A percentile compares a stretch with the other conserved stretches of the same genome.
phyloP scores from a whole-genome alignment of 23 tunicate genomes.

The Styela plicata region DNA sequence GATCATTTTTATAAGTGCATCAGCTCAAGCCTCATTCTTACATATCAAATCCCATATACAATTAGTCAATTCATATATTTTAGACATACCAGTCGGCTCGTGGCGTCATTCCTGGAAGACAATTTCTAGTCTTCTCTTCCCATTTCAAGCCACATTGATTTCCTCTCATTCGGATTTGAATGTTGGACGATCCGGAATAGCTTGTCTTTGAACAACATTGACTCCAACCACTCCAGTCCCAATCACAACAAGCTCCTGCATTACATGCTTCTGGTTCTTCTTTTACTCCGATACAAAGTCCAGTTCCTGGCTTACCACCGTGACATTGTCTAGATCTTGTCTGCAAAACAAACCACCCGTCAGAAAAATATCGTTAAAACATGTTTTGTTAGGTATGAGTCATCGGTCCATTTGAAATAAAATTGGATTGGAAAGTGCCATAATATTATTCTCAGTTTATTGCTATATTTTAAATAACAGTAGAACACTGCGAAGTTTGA shows the following conservation, averaged over 20 bases:
- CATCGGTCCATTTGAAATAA: no score
- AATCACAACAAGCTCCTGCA: slow-evolving; percentile 66
- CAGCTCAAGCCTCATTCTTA: no score
- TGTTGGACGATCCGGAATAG: not conserved
- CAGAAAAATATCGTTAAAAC: no score
- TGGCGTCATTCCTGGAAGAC: slow-evolving; percentile 47
- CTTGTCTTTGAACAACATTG: slow-evolving; percentile 41
- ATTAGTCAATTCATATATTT: no score
- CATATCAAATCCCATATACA: no score
- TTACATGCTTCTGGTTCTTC: slow-evolving; percentile 32
- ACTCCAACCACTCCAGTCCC: slow-evolving; percentile 94
- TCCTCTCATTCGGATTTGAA: slow-evolving; percentile 61
- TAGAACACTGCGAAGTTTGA: no score
- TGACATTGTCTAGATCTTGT: slow-evolving; percentile 45
- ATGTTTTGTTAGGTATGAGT: no score
- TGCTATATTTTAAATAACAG: no score
- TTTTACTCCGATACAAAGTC: slow-evolving; percentile 43
- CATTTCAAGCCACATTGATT: slow-evolving; percentile 55
- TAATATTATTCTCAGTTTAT: no score
- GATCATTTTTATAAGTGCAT: no score
- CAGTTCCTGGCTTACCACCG: slow-evolving; percentile 69
- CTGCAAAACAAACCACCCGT: slow-evolving; percentile 41
- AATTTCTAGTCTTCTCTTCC: slow-evolving; percentile 44
- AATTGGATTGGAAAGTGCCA: no score
- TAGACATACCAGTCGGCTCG: slow-evolving; percentile 1